A percentile compares a stretch with the other conserved stretches of the same genome.
Conservation (phyloP, 1,140 invertebrate species). For the Parapsyche elsis region DNA sequence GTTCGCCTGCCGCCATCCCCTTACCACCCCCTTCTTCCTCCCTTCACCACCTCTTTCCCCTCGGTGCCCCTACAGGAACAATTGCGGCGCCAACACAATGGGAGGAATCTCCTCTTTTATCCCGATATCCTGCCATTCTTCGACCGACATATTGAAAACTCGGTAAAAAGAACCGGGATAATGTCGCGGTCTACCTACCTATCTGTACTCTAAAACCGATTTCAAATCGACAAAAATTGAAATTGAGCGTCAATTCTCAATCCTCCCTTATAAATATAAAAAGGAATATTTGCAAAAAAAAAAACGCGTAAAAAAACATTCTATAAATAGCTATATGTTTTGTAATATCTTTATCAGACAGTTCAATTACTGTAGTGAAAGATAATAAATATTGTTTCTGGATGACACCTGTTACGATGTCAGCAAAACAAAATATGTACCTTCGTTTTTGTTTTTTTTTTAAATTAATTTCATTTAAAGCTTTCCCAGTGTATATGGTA, state of each 20-base stretch:
- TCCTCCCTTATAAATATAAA: not conserved
- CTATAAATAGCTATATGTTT: no score
- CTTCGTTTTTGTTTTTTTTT: no score
- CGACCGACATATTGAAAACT: slow-evolving; percentile 51
- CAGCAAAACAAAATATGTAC: no score
- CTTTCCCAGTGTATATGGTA: no score
- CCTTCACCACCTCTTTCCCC: not conserved
- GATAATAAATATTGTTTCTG: no score
- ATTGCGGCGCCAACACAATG: slow-evolving; percentile 49
- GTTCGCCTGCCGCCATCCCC: not conserved
- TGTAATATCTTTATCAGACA: no score
- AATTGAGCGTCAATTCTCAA: slow-evolving; percentile 12
- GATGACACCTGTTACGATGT: no score
- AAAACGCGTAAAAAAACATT: no score
- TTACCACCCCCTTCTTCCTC: no score
- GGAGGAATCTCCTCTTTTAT: slow-evolving; percentile 53
- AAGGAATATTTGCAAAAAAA: no score
- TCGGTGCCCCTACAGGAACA: slow-evolving; percentile 39
- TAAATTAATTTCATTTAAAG: no score
- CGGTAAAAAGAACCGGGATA: slow-evolving; percentile 45
- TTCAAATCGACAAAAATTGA: slow-evolving; percentile 30
- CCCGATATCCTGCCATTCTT: slow-evolving; percentile 47
- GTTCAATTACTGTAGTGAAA: no score
- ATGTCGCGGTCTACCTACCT: slow-evolving; percentile 31
- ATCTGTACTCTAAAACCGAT: slow-evolving; percentile 12